Percentiles rank a stretch among this genome's conserved stretches.
phyloP scores from a whole-genome alignment of 2,888 invertebrate species.

The Thereva nobilitata region DNA sequence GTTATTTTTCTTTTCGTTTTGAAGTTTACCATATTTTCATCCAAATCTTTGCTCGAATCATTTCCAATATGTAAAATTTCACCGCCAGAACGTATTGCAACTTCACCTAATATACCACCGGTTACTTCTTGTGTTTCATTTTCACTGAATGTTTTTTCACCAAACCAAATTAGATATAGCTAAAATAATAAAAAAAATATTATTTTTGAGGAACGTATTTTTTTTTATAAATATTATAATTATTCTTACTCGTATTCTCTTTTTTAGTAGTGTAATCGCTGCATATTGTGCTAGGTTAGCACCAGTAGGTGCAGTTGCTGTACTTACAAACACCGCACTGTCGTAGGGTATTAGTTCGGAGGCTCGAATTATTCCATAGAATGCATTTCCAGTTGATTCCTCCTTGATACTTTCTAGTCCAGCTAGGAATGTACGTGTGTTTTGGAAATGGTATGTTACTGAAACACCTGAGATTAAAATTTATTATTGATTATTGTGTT shows the following conservation, averaged over 20 bases:
- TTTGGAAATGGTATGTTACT: conserved; percentile 56
- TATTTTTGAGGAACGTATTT: neutral
- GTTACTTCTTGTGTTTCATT: conserved; percentile 55
- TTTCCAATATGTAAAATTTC: conserved; percentile 57
- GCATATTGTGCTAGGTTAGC: conserved; percentile 59
- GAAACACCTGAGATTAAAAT: conserved; percentile 49
- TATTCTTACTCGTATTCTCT: conserved; percentile 57
- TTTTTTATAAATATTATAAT: conserved; percentile 13
- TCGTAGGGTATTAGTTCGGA: conserved; percentile 66
- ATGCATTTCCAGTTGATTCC: conserved; percentile 60
- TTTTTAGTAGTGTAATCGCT: conserved; percentile 57
- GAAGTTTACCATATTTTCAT: conserved; percentile 54
- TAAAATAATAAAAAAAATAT: conserved; percentile 45
- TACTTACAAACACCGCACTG: conserved; percentile 66
- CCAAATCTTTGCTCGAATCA: conserved; percentile 53
- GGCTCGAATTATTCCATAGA: conserved; percentile 65
- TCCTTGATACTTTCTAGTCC: conserved; percentile 55
- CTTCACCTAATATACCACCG: conserved; percentile 58
- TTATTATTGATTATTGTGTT: neutral
- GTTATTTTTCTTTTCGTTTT: neutral
- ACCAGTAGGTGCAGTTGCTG: conserved; percentile 63
- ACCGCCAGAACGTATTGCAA: conserved; percentile 59
- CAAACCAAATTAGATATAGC: conserved; percentile 61
- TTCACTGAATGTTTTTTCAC: conserved; percentile 54
- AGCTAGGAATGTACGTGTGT: conserved; percentile 55